These are phyloP conservation scores for Campylorhamphus procurvoides DNA, from an alignment of 2,113 vertebrate genomes.

Conservation along the genomic window DNA sequence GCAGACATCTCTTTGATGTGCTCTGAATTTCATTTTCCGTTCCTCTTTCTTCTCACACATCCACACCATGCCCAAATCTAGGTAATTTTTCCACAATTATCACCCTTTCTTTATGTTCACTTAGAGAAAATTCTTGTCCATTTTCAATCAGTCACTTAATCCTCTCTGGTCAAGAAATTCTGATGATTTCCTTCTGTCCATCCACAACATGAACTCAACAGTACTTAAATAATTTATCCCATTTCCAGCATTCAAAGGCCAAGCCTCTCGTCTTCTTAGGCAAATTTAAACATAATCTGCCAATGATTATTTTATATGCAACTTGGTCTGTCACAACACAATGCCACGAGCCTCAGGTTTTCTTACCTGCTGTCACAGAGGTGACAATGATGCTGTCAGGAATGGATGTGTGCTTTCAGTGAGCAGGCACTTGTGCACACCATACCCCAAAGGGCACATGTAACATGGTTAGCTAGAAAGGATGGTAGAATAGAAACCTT, in stretches of 20 bases:
- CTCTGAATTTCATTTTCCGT: slow-evolving; percentile 31
- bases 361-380: slow-evolving; percentile 75
- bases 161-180: neutral
- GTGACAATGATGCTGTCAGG: slow-evolving; percentile 73
- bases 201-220: neutral
- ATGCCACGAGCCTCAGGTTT: rapidly evolving
- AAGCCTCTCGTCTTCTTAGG: neutral
- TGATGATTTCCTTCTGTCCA: neutral
- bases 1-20: slow-evolving; percentile 32
- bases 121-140: neutral
- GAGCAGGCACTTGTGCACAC: slow-evolving; percentile 74
- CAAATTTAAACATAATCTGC: neutral
- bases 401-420: slow-evolving; percentile 78
- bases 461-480: slow-evolving; percentile 67
- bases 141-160: neutral
- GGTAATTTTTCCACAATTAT: neutral
- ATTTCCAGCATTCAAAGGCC: neutral
- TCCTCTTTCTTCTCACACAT: slow-evolving; percentile 48
- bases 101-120: neutral
- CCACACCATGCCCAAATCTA: neutral
- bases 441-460: slow-evolving; percentile 71
- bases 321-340: neutral
- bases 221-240: neutral
- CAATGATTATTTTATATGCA: neutral
- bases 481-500: neutral